phyloP scores from a whole-genome alignment of 2,797 vertebrate species.

The Spinus pinus region DNA sequence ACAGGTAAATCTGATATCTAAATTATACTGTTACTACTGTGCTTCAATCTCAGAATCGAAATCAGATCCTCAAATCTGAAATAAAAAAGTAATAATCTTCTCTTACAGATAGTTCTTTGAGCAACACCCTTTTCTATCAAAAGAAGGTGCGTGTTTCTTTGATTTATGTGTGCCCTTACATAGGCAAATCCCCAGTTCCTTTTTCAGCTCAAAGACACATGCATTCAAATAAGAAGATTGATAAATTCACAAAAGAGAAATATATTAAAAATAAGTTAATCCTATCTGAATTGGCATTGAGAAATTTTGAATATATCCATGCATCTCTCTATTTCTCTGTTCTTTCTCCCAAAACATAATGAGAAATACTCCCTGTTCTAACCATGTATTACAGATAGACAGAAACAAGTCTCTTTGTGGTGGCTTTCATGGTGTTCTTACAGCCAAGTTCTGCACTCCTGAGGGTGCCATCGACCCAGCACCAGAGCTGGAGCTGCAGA shows the following conservation, averaged over 20 bases:
- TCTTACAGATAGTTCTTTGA: not conserved
- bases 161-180: not conserved
- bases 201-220: not conserved
- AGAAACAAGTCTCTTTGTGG: not conserved
- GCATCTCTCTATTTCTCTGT: not conserved
- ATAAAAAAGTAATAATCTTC: not conserved
- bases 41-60: constrained; percentile 40
- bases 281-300: not conserved
- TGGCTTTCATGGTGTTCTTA: not conserved
- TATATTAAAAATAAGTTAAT: not conserved
- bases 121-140: not conserved
- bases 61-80: not conserved
- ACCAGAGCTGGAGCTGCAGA: not conserved
- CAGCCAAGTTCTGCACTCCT: not conserved
- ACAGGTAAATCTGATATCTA: constrained; percentile 44
- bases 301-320: not conserved
- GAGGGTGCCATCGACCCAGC: not conserved
- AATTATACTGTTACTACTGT: constrained; percentile 12
- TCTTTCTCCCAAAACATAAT: not conserved
- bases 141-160: not conserved
- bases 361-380: not conserved
- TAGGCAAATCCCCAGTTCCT: not conserved
- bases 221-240: not conserved
- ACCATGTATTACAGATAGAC: not conserved
- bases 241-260: not conserved